Evolutionary conservation across 1,140 invertebrate genomes (phyloP), one percentile per base, ranked within the genome.

Genomic region (Ostrea denselamellosa): DNA sequence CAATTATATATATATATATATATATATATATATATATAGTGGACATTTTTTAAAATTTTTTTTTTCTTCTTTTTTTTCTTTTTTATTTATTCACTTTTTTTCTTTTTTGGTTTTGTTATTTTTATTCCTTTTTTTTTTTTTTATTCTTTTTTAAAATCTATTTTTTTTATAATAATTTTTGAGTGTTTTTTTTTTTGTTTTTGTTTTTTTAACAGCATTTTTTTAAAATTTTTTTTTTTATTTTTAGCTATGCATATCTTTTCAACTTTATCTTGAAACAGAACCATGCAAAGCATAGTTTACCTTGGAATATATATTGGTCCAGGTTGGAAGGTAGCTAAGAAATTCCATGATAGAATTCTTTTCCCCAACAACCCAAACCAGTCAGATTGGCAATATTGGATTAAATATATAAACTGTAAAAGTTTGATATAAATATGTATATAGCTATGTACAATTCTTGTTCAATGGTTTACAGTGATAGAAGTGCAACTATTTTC

Each of bases 91-190:
- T 86, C 62, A 83, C 34, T 86, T 87, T 83, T 65, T 19, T 71
- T 25, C 77, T 77, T 88, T 83, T 89, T 84, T 56, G n/a, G n/a
- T n/a, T 52, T 77, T 81, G 8, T 85, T 65, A 86, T 83, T 83
- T 87, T 54, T 71, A 71, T 84, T 84, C 68, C 51, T 86, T 44
- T 83, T n/a, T 51, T 58, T n/a, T 62, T 86, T 82, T 87, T 87
- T 87, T 86, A 9, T 81, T 65, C 68, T 53, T 85, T 85, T 88
- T 68, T 85, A 82, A 85, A n/a, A 68, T 83, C 83, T 68, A 71
- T 86, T 82, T 84, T 83, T 83, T 52, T 88, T 85, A 52, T 19
- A 56, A 58, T 25, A 34, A 19, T n/a, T 85, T 87, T 34, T 82
- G 28, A 58, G 8, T 19, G 25, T 62, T 77, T 87, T 52, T 82